phyloP scores from a whole-genome alignment of 2,888 invertebrate species.

The Keiferia lycopersicella region DNA sequence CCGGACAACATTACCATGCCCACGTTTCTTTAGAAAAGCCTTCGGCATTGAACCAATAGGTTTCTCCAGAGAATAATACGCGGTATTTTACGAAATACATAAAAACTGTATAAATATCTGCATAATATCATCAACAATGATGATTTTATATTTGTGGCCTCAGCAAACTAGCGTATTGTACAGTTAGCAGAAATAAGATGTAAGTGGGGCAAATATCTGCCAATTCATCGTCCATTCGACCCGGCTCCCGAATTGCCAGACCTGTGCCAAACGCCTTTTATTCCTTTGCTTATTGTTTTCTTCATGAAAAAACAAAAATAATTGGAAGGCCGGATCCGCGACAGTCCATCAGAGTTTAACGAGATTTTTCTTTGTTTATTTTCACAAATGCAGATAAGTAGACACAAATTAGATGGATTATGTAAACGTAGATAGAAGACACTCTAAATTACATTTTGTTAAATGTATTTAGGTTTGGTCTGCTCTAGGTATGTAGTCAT shows the following conservation, averaged over 20 bases:
- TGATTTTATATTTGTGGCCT: slow-evolving; percentile 35
- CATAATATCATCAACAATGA: slow-evolving; percentile 30
- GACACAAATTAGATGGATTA: not conserved
- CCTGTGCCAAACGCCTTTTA: slow-evolving; percentile 60
- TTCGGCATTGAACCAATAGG: slow-evolving; percentile 41
- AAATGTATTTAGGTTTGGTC: no score
- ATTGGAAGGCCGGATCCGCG: slow-evolving; percentile 9
- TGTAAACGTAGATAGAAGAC: not conserved
- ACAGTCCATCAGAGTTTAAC: slow-evolving; percentile 8
- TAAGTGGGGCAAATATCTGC: slow-evolving; percentile 61
- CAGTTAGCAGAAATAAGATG: slow-evolving; percentile 52
- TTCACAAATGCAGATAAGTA: not conserved
- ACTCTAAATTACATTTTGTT: not conserved
- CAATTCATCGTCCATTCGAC: slow-evolving; percentile 64
- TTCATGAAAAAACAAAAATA: slow-evolving; percentile 33
- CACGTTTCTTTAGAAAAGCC: slow-evolving; percentile 49
- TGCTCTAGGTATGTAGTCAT: no score
- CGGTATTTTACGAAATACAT: slow-evolving; percentile 1
- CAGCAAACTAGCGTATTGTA: slow-evolving; percentile 34
- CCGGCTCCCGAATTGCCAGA: slow-evolving; percentile 49
- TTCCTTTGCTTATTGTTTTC: slow-evolving; percentile 45
- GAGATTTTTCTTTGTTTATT: slow-evolving; percentile 5
- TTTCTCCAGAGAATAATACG: slow-evolving; percentile 40
- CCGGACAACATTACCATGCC: slow-evolving; percentile 50
- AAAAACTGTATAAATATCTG: slow-evolving; percentile 27